Percentiles rank a stretch among this genome's conserved stretches.
phyloP scores from a whole-genome alignment of 1,140 invertebrate species.

The Calycopis cecrops region DNA sequence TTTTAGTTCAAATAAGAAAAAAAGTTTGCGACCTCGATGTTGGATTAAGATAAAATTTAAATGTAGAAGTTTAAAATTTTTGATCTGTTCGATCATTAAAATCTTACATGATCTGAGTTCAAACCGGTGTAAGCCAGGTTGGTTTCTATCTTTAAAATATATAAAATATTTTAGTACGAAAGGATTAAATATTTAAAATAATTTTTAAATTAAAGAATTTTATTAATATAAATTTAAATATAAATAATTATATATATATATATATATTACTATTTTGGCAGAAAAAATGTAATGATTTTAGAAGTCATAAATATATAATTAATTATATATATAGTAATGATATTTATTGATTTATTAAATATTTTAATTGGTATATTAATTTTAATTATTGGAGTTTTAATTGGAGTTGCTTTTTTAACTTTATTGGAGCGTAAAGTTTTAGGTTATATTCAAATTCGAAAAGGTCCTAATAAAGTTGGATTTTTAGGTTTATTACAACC shows the following conservation, averaged over 20 bases:
- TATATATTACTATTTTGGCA: constrained; percentile 75
- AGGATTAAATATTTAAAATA: constrained; percentile 73
- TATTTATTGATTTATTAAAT: constrained; percentile 63
- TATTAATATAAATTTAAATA: constrained; percentile 37
- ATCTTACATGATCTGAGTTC: constrained; percentile 86
- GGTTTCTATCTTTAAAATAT: constrained; percentile 78
- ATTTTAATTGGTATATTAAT: constrained; percentile 63
- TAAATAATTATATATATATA: not conserved
- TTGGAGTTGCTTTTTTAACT: constrained; percentile 80
- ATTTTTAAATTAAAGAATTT: constrained; percentile 41
- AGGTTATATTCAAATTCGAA: constrained; percentile 81
- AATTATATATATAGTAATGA: constrained; percentile 70
- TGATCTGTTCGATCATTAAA: constrained; percentile 87
- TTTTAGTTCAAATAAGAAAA: too few species aligned
- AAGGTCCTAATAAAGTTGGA: constrained; percentile 81
- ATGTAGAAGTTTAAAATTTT: constrained; percentile 76
- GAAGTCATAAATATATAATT: constrained; percentile 75
- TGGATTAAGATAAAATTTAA: too few species aligned
- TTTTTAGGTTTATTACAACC: constrained; percentile 78
- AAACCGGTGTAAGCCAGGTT: constrained; percentile 81
- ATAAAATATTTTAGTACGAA: constrained; percentile 79
- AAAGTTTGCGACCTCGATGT: too few species aligned
- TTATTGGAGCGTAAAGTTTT: constrained; percentile 82
- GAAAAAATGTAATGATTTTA: constrained; percentile 80
- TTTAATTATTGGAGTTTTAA: constrained; percentile 74